These are phyloP conservation scores for Pedetes capensis DNA, from an alignment of 2,113 vertebrate species.

Conservation along the genomic window DNA sequence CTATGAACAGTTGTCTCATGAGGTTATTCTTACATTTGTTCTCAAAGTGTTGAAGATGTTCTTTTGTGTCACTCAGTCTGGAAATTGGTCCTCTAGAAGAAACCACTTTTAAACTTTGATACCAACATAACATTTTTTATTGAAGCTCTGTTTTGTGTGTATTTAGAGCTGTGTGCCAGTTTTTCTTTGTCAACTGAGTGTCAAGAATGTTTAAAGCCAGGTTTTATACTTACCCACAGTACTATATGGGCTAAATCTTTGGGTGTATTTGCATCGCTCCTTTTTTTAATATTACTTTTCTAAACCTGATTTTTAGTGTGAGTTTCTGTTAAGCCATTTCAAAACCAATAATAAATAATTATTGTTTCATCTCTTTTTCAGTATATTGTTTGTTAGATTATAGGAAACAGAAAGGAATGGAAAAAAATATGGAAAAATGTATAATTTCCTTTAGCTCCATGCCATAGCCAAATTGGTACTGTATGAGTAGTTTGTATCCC, in stretches of 20 bases:
- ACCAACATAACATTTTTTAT: background rate
- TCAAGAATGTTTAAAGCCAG: background rate
- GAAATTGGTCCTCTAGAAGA: background rate
- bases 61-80: background rate
- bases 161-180: background rate
- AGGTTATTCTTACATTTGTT: background rate
- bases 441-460: background rate
- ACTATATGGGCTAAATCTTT: background rate
- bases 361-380: background rate
- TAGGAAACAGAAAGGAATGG: no score
- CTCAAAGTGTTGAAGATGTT: background rate
- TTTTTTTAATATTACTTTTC: background rate
- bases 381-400: background rate
- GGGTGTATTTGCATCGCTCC: background rate
- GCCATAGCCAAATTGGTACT: background rate
- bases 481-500: background rate
- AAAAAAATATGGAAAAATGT: background rate
- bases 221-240: background rate
- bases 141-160: background rate
- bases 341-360: background rate
- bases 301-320: background rate
- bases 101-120: background rate
- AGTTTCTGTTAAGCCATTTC: slow-evolving; percentile 25
- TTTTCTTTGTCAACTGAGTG: background rate
- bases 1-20: background rate